Conservation (phyloP, 2,797 vertebrate species). For the Numenius phaeopus region DNA sequence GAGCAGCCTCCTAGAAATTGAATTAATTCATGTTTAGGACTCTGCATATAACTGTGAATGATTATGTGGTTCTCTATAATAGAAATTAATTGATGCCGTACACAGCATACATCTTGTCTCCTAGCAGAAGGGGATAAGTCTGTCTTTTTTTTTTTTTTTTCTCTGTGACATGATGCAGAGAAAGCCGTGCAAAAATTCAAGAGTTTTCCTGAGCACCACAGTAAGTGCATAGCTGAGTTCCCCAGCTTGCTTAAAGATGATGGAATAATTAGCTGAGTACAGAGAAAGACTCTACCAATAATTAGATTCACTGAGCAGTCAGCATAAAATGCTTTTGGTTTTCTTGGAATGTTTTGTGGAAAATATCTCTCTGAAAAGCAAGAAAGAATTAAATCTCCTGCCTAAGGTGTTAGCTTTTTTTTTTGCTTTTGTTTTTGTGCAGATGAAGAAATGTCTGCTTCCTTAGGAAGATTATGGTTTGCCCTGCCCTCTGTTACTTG, state of each 20-base stretch:
- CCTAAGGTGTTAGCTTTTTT: background rate
- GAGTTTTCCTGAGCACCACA: background rate
- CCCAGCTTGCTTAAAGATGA: background rate
- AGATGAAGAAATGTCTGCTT: background rate
- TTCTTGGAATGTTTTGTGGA: background rate
- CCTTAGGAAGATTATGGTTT: background rate
- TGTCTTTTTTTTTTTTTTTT: background rate
- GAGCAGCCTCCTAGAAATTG: background rate
- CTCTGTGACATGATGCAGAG: accelerated
- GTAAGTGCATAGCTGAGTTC: background rate
- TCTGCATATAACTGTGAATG: background rate
- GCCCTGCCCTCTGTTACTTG: background rate
- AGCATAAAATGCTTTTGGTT: background rate
- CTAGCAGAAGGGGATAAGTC: background rate
- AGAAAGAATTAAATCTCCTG: background rate
- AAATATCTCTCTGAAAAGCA: background rate
- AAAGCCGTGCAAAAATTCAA: background rate
- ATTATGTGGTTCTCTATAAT: background rate
- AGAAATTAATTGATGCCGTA: background rate
- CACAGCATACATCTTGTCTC: background rate
- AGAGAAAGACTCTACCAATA: background rate
- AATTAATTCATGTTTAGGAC: background rate
- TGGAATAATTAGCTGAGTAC: background rate
- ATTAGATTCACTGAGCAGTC: background rate
- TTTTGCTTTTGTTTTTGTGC: background rate